Percentiles rank a stretch among this genome's conserved stretches.
Conservation (phyloP, 1,140 invertebrate species). For the Sipha flava region DNA sequence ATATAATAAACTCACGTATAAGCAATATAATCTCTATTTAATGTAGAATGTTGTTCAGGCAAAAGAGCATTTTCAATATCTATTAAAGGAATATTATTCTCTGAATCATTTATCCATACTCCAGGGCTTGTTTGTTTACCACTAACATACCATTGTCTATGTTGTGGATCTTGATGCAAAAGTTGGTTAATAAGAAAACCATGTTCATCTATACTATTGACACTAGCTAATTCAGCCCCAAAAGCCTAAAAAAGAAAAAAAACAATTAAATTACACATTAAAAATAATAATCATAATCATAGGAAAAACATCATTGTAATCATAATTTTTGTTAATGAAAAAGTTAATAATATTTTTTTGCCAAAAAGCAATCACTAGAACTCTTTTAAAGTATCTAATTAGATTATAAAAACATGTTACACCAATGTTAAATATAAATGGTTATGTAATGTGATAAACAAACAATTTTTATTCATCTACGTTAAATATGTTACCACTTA, state of each 20-base stretch:
- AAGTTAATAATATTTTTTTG: no score
- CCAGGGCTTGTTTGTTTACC: slow-evolving; percentile 61
- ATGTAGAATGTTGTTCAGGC: slow-evolving; percentile 47
- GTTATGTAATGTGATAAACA: no score
- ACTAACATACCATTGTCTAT: slow-evolving; percentile 77
- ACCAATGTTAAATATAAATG: no score
- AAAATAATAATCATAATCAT: no score
- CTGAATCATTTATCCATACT: slow-evolving; percentile 75
- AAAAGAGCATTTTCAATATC: slow-evolving; percentile 78
- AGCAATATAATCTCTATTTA: slow-evolving; percentile 51
- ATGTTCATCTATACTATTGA: slow-evolving; percentile 78
- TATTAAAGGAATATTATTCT: slow-evolving; percentile 57
- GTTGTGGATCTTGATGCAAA: slow-evolving; percentile 70
- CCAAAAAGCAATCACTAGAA: no score
- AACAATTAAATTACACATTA: not conserved
- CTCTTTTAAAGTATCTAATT: no score
- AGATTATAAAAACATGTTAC: no score
- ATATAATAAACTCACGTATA: slow-evolving; percentile 46
- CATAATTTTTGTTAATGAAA: no score
- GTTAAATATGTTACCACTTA: no score
- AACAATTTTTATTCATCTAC: no score
- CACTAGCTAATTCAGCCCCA: slow-evolving; percentile 67
- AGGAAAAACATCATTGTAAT: no score
- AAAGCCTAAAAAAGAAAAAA: slow-evolving; percentile 44
- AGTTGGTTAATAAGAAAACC: slow-evolving; percentile 71